phyloP scores from a whole-genome alignment of 1,140 invertebrate genomes.

The Gonatopus flavifemur region DNA sequence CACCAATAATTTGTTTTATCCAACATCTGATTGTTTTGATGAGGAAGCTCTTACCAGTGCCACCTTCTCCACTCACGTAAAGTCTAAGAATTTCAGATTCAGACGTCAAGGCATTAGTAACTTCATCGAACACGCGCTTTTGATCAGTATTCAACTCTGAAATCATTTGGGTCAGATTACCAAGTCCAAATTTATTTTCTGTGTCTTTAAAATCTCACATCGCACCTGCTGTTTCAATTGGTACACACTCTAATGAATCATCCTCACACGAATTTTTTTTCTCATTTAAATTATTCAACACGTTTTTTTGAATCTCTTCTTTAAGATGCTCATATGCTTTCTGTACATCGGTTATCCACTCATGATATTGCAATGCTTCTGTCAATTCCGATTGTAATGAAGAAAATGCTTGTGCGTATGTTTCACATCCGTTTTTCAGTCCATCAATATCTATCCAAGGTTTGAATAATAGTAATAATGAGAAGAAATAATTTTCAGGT shows the following conservation, averaged over 20 bases:
- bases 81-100: conserved; percentile 16
- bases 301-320: conserved; percentile 8
- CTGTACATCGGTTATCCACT: conserved; percentile 3
- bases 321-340: background rate
- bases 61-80: no score
- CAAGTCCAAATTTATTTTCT: conserved; percentile 3
- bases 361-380: conserved; percentile 15
- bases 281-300: background rate
- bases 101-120: conserved; percentile 26
- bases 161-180: conserved; percentile 18
- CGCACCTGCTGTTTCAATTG: background rate
- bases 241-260: background rate
- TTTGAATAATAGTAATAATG: conserved; percentile 8
- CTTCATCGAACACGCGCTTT: conserved; percentile 15
- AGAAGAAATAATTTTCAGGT: conserved; percentile 3
- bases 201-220: conserved; percentile 15
- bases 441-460: conserved; percentile 8
- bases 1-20: conserved; percentile 16
- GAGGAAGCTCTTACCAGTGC: no score
- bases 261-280: background rate
- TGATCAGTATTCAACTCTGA: conserved; percentile 26
- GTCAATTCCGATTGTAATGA: conserved; percentile 1
- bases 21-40: no score
- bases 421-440: no score
- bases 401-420: conserved; percentile 14